Evolutionary conservation across 2,888 invertebrate genomes (phyloP), one percentile per base, ranked within the genome.

Genomic region (Meliscaeva auricollis): DNA sequence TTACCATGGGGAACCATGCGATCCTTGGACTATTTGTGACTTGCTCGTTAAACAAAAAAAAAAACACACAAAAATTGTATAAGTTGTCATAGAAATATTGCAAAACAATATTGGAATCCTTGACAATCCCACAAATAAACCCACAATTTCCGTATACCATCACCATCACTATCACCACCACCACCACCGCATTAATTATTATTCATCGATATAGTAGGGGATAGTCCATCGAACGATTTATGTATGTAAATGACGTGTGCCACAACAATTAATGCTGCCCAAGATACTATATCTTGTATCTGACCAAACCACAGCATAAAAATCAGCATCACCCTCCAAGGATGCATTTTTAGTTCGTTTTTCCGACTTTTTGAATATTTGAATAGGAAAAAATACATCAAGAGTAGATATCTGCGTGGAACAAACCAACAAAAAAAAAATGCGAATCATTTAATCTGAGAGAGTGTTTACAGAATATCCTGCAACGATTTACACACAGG

Each of bases 221-320:
- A 38, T 64, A 77, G 58, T 73, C 60, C 56, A 68, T 64, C 68
- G 64, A 9, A 69, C 81, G 81, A 77, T 81, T 73, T 76, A 68
- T 73, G 81, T 77, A 85, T 85, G 85, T 81, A 85, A 85, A 85
- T 76, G 85, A 81, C 85, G 85, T 85, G 81, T 85, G 85, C 85
- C 85, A 35, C 69, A 77, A 75, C 81, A 85, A 85, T 85, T 85
- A 85, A 85, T 85, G 81, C 76, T 76, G 84, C 58, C 80, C 84
- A 80, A 60, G 75, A 75, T 74, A n/a, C n/a, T n/a, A n/a, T n/a
- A 58, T 56, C 69, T 50, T 52, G 7, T 50, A 38, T 58, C 74
- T 70, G 79, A 76, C 84, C 84, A 72, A 20, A 22, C 26, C 15
- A 48, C 54, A 35, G 11, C 17, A 20, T 58, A 13, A 44, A 20